A percentile compares a stretch with the other conserved stretches of the same genome.
These are phyloP conservation scores for Pitta sordida DNA, from an alignment of 2,113 vertebrate species.

Conservation along the genomic window DNA sequence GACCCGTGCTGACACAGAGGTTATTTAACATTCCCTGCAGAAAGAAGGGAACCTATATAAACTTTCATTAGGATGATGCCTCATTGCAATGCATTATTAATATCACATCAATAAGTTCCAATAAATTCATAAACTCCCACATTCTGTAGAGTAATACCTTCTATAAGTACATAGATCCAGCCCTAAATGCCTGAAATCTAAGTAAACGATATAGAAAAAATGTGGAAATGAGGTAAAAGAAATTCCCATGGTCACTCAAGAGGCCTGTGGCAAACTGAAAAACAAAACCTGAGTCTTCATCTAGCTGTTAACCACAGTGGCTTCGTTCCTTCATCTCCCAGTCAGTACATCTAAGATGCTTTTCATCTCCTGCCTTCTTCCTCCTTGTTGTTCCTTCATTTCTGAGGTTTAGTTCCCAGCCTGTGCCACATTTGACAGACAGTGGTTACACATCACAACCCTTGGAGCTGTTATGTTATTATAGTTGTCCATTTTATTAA, in stretches of 20 bases:
- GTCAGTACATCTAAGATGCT: background rate
- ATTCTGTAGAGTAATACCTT: background rate
- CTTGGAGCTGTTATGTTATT: background rate
- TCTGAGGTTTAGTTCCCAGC: background rate
- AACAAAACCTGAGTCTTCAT: background rate
- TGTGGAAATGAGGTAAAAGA: background rate
- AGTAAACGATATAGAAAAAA: background rate
- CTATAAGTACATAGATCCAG: background rate
- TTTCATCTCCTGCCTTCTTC: background rate
- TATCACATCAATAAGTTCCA: background rate
- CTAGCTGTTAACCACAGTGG: background rate
- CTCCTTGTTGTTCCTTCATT: background rate
- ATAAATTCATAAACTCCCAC: background rate
- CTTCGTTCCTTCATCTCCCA: background rate
- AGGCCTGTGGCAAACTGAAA: background rate
- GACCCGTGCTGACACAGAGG: background rate
- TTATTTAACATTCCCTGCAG: background rate
- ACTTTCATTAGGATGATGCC: background rate
- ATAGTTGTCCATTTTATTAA: background rate
- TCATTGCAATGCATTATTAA: background rate
- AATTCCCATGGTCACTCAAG: background rate
- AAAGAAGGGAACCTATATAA: background rate
- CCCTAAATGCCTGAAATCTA: background rate
- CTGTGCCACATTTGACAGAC: background rate
- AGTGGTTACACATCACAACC: rapidly evolving